Evolutionary conservation across 2,888 invertebrate genomes (phyloP).

Genomic region (Leptopilina syphax): DNA sequence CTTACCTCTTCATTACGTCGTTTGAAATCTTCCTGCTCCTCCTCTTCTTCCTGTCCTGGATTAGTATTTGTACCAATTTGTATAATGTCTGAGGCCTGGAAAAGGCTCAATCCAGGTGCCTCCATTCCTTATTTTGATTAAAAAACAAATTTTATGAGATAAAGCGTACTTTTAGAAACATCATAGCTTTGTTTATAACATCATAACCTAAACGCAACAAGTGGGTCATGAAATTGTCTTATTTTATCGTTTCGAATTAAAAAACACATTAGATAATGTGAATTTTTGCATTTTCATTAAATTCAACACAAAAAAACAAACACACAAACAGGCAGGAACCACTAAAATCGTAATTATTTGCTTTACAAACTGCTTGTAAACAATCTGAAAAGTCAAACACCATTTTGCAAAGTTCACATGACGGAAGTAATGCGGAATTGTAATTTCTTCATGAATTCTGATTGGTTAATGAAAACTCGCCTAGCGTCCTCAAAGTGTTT

Average conservation of each 20-base stretch:
- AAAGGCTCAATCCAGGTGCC: slow-evolving; percentile 84
- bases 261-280: slow-evolving; percentile 47
- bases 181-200: slow-evolving; percentile 74
- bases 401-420: slow-evolving; percentile 64
- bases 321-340: slow-evolving; percentile 46
- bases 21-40: slow-evolving; percentile 85
- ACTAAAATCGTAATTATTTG: slow-evolving; percentile 53
- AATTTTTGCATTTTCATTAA: slow-evolving; percentile 50
- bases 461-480: slow-evolving; percentile 13
- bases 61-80: slow-evolving; percentile 81
- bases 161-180: slow-evolving; percentile 63
- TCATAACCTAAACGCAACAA: slow-evolving; percentile 75
- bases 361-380: slow-evolving; percentile 69
- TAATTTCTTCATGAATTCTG: neutral
- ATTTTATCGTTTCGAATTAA: slow-evolving; percentile 50
- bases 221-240: slow-evolving; percentile 67
- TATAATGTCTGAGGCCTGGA: slow-evolving; percentile 83
- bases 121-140: slow-evolving; percentile 67
- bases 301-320: slow-evolving; percentile 43
- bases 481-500: neutral
- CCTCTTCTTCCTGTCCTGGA: slow-evolving; percentile 82
- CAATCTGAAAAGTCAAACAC: slow-evolving; percentile 73
- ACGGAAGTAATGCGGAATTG: slow-evolving; percentile 61
- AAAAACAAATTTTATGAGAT: slow-evolving; percentile 60
- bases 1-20: slow-evolving; percentile 83